These are phyloP conservation scores for Mimachlamys varia DNA, from an alignment of 2,888 invertebrate genomes.

Conservation along the genomic window DNA sequence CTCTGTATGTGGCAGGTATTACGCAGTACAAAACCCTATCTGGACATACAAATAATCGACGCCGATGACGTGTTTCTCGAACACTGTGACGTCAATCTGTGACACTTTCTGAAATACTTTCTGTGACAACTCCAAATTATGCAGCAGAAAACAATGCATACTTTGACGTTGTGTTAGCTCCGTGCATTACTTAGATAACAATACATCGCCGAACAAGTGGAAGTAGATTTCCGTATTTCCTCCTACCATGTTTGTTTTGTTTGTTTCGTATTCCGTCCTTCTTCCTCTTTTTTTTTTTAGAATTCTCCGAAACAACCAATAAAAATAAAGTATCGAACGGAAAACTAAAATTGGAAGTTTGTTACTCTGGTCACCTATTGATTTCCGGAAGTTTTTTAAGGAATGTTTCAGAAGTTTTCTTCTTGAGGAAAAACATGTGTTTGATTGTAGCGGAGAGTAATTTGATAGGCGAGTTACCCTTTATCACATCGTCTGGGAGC, in stretches of 20 bases:
- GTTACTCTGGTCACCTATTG: neutral
- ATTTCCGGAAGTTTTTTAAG: too few relatives aligned
- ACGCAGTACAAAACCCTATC: neutral
- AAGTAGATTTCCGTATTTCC: slow-evolving; percentile 14
- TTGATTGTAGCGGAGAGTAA: neutral
- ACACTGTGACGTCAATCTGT: neutral
- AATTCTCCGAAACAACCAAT: neutral
- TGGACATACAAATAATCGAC: neutral
- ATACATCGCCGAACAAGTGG: neutral
- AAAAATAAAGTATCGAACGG: neutral
- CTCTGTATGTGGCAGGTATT: neutral
- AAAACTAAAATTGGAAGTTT: neutral
- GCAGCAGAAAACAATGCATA: neutral
- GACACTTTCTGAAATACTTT: too few relatives aligned
- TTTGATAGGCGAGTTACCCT: neutral
- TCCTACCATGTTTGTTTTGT: neutral
- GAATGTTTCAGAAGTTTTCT: too few relatives aligned
- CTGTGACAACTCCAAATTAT: neutral
- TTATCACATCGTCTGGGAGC: neutral
- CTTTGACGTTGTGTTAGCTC: neutral
- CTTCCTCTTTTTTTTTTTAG: neutral
- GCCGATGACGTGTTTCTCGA: neutral
- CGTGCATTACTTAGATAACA: neutral
- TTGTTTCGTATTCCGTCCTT: neutral
- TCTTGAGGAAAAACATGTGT: neutral